Conservation (phyloP, 2,888 invertebrate species). For the Xanthorhoe designata region DNA sequence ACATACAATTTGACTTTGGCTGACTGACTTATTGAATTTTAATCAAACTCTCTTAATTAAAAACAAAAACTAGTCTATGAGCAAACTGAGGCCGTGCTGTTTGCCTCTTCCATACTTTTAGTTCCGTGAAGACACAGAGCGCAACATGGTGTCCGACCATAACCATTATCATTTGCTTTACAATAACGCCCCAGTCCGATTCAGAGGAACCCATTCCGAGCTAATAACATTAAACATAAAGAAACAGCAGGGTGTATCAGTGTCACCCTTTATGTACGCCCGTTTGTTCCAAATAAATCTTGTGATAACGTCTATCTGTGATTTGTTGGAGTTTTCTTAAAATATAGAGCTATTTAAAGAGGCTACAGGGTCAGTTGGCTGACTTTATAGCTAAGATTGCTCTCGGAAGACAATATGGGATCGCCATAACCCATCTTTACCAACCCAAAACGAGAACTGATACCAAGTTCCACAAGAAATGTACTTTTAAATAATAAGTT, state of each 20-base stretch:
- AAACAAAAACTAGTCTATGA: too few relatives aligned
- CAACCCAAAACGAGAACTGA: too few relatives aligned
- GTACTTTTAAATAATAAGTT: too few relatives aligned
- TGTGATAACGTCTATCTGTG: slow-evolving; percentile 34
- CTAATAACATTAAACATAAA: slow-evolving; percentile 81
- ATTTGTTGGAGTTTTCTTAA: slow-evolving; percentile 38
- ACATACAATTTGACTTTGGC: too few relatives aligned
- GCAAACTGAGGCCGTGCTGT: not conserved
- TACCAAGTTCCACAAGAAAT: too few relatives aligned
- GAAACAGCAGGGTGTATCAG: slow-evolving; percentile 79
- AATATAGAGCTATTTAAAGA: slow-evolving; percentile 31
- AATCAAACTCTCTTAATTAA: too few relatives aligned
- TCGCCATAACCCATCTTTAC: not conserved
- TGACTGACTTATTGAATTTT: too few relatives aligned
- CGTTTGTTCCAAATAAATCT: slow-evolving; percentile 62
- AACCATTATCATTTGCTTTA: slow-evolving; percentile 81
- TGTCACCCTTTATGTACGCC: slow-evolving; percentile 76
- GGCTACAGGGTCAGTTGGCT: not conserved
- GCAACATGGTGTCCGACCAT: slow-evolving; percentile 77
- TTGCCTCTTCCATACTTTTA: slow-evolving; percentile 52
- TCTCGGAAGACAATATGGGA: not conserved
- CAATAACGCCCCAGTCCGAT: slow-evolving; percentile 75
- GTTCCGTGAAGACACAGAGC: slow-evolving; percentile 62
- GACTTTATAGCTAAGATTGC: not conserved
- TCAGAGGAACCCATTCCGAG: slow-evolving; percentile 71